Evolutionary conservation across 2,888 invertebrate genomes (phyloP).

Genomic region (Drosophila conformis): DNA sequence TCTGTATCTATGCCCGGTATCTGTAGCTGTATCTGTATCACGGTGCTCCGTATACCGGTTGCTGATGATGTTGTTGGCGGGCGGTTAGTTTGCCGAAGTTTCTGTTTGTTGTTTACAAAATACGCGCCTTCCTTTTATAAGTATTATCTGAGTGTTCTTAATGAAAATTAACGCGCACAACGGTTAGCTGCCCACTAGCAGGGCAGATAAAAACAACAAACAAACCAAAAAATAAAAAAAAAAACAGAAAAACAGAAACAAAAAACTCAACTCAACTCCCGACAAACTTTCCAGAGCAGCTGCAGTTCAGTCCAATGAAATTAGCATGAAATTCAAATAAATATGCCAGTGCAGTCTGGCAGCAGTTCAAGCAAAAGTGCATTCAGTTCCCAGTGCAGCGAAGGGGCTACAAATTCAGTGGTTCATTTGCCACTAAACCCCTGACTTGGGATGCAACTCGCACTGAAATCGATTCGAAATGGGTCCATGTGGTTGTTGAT

Average conservation of each 20-base stretch:
- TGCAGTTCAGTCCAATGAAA: constrained; percentile 52
- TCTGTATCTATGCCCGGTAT: constrained; percentile 37
- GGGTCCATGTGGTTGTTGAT: neutral
- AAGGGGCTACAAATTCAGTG: constrained; percentile 19
- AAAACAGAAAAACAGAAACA: neutral
- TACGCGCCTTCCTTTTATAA: constrained; percentile 46
- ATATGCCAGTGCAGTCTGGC: constrained; percentile 79
- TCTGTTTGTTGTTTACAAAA: constrained; percentile 73
- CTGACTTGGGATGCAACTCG: constrained; percentile 17
- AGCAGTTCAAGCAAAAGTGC: constrained; percentile 49
- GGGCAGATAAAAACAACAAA: constrained; percentile 25
- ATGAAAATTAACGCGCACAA: constrained; percentile 56
- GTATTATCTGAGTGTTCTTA: constrained; percentile 31
- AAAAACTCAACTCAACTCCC: constrained; percentile 6
- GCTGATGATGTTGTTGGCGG: constrained; percentile 35
- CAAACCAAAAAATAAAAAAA: neutral
- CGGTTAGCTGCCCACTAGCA: constrained; percentile 12
- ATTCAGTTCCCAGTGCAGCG: constrained; percentile 34
- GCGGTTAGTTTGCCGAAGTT: constrained; percentile 44
- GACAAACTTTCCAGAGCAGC: constrained; percentile 38
- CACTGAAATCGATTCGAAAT: constrained; percentile 1
- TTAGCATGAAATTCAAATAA: constrained; percentile 84
- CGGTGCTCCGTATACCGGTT: constrained; percentile 48
- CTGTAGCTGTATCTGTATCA: constrained; percentile 43
- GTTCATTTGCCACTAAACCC: constrained; percentile 19